Evolutionary conservation across 2,113 vertebrate species (phyloP), one percentile per base, ranked within the genome.

Genomic region (Ameiurus melas): DNA sequence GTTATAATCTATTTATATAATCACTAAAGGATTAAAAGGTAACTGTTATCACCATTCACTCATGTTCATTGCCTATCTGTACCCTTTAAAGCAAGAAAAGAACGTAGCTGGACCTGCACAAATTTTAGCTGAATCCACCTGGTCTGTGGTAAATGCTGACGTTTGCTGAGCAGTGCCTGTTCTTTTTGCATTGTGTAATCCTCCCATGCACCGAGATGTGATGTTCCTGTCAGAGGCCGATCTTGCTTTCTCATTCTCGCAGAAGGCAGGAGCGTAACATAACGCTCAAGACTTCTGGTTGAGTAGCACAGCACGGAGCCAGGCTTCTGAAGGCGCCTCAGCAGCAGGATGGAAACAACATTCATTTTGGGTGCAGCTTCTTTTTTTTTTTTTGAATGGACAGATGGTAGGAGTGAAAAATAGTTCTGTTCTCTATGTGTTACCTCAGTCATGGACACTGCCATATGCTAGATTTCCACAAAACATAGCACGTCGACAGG

Each of bases 341-440:
- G 89, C 85, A 89, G 90, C 92, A 85, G 90, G 86, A 92, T 91
- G 91, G 84, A 87, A 89, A 87, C 85, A 43, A 88, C 89, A 75
- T 89, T 57, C 92, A 88, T 90, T 82, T 91, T 89, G 92, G 89
- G 75, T 92, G 92, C 90, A 89, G 85, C 33, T 62, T 47, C 43
- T 47, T 47, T 47, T 47, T 47, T 47, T 47, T 90, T 86, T 93
- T 92, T 92, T 93, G 86, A 89, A 92, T 85, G 89, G 92, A 95
- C 93, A 95, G 93, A 95, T 94, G 94, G 94, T 90, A 93, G 87
- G 91, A 92, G 89, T 91, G 91, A 87, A 60, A 89, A 92, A 90
- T 80, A 87, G 88, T 92, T 94, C 90, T 90, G 88, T 93, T 94
- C 92, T 86, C 91, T 84, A 91, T 86, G 86, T 92, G 92, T 90